These are phyloP conservation scores for Aleadryas rufinucha DNA, from an alignment of 2,113 vertebrate species.

Conservation along the genomic window DNA sequence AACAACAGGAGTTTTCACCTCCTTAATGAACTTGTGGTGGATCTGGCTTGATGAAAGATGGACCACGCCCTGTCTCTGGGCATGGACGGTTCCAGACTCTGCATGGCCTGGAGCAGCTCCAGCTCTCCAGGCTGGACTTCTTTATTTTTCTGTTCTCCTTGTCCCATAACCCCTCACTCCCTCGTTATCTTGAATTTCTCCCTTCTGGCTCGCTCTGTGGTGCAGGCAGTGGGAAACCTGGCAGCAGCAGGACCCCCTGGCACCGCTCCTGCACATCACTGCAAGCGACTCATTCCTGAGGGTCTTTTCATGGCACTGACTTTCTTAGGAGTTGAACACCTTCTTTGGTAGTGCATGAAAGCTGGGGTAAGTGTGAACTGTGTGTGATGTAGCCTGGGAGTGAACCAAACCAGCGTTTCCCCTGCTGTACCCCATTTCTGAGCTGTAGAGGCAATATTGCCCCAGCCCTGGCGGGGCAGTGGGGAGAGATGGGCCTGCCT, in stretches of 20 bases:
- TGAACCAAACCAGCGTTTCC: neutral
- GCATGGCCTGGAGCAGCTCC: neutral
- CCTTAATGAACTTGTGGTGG: neutral
- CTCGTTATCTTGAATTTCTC: neutral
- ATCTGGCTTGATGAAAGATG: neutral
- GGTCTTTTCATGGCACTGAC: neutral
- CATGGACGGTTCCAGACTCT: rapidly evolving
- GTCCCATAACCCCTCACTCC: neutral
- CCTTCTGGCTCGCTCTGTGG: neutral
- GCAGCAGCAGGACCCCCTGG: neutral
- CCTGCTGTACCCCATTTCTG: neutral
- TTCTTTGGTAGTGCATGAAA: neutral
- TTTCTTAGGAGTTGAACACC: neutral
- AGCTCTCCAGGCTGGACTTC: neutral
- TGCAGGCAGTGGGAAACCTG: neutral
- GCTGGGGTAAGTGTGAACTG: neutral
- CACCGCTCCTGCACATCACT: neutral
- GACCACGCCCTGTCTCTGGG: neutral
- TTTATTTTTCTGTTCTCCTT: neutral
- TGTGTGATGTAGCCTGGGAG: neutral
- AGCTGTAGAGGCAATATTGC: neutral
- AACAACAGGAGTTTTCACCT: conserved; percentile 4
- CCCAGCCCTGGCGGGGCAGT: neutral
- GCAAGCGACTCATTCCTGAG: neutral
- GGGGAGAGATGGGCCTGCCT: neutral